Percentiles rank a stretch among this genome's conserved stretches.
These are phyloP conservation scores for Dryobota labecula DNA, from an alignment of 2,888 invertebrate genomes.

Conservation along the genomic window DNA sequence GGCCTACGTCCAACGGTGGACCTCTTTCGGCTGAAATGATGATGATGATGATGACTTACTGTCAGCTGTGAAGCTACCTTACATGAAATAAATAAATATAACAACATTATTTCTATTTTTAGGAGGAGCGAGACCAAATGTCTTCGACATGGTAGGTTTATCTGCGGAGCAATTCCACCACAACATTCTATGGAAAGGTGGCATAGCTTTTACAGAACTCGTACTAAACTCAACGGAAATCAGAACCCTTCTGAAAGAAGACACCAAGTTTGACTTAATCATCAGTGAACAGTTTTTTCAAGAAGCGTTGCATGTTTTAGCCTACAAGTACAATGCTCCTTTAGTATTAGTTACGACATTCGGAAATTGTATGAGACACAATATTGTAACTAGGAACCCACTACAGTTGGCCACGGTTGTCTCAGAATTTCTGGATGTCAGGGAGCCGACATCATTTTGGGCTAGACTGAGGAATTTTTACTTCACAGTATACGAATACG, in stretches of 20 bases:
- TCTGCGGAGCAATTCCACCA: conserved; percentile 82
- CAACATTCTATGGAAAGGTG: conserved; percentile 81
- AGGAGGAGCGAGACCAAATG: conserved; percentile 82
- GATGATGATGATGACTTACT: too few species aligned
- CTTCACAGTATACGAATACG: conserved; percentile 81
- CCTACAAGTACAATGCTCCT: conserved; percentile 86
- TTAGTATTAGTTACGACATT: conserved; percentile 82
- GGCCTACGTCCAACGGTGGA: too few species aligned
- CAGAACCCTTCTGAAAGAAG: conserved; percentile 75
- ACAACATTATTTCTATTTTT: conserved; percentile 54
- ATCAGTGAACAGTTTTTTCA: conserved; percentile 87
- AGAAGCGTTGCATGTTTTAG: conserved; percentile 84
- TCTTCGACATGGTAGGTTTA: conserved; percentile 81
- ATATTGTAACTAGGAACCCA: conserved; percentile 81
- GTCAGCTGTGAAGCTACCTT: too few species aligned
- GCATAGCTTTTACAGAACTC: conserved; percentile 79
- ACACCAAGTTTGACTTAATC: conserved; percentile 85
- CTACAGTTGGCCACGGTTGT: conserved; percentile 82
- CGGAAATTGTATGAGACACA: conserved; percentile 86
- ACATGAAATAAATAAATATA: too few species aligned
- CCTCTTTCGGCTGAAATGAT: too few species aligned
- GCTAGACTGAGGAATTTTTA: conserved; percentile 88
- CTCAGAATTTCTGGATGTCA: conserved; percentile 80
- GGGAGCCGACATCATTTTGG: conserved; percentile 88
- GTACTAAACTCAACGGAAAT: conserved; percentile 79